Evolutionary conservation across 2,888 invertebrate genomes (phyloP), one percentile per base, ranked within the genome.

Genomic region (Magallana nippona): DNA sequence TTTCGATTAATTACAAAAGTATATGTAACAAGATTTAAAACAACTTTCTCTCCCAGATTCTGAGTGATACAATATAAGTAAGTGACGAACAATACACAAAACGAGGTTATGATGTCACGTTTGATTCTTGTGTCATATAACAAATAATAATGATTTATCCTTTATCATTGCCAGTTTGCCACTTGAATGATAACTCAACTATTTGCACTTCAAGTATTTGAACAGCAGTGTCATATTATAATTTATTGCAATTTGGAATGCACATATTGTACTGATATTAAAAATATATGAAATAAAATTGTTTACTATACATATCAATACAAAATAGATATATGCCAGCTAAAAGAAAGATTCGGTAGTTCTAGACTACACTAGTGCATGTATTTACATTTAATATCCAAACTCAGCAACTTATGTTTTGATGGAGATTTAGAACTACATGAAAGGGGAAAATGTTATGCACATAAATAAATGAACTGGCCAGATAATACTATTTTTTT

Each of bases 101-200:
- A 44, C 8, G 5, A 44, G 44, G 44, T 44, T 78, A n/a, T 27
- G 1, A 27, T 27, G 27, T 78, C 55, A 27, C 55, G 55, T 19
- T 17, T 78, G 17, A 17, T 19, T 78, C n/a, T 27, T 55, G 11
- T 55, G 44, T 32, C 32, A 77, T 78, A 17, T 44, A 27, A 19
- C 55, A 56, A 55, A n/a, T 55, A 19, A 22, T 78, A 78, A 55
- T 78, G 71, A 71, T 27, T 71, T 32, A 71, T 71, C 15, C 27
- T 71, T 71, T 71, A 71, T 71, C 71, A 27, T 10, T 19, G 10
- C 22, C 71, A 71, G 32, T 32, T 10, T 19, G 10, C 22, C 71
- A 71, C 71, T 32, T 71, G 22, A 27, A 71, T 19, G 11, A 27
- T 71, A 27, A 71, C 27, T 63, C 63, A 19, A 19, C 32, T 27